Conservation (phyloP, 2,797 vertebrate species). For the Agapornis canus region DNA sequence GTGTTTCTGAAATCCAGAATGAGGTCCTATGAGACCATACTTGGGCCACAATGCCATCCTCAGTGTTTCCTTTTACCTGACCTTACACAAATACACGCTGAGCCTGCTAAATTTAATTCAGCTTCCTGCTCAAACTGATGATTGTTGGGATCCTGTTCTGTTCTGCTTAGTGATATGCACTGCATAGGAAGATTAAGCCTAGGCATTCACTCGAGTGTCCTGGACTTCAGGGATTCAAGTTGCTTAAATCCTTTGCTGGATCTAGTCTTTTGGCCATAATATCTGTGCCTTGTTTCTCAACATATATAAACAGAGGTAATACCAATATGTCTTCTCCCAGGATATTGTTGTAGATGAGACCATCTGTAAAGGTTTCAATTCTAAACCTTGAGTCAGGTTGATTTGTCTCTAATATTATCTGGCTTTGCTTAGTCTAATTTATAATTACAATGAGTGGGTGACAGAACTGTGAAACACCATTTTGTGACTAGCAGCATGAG, state of each 20-base stretch:
- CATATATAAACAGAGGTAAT: background rate
- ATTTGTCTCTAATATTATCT: background rate
- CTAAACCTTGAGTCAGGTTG: background rate
- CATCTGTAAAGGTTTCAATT: background rate
- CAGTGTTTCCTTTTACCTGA: background rate
- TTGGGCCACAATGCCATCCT: fast-evolving
- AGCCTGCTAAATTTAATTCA: background rate
- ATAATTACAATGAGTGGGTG: background rate
- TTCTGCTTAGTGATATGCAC: background rate
- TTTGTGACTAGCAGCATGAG: background rate
- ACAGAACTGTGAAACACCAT: background rate
- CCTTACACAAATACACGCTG: background rate
- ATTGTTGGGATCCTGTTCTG: background rate
- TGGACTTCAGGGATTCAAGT: background rate
- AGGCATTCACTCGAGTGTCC: background rate
- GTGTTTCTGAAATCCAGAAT: background rate
- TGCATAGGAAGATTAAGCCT: background rate
- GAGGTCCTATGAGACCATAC: background rate
- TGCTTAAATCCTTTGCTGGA: background rate
- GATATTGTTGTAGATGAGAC: background rate
- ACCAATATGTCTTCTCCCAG: background rate
- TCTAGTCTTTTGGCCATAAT: background rate
- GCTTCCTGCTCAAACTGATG: background rate
- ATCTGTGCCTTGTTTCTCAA: background rate
- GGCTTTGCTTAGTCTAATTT: background rate